Evolutionary conservation across 2,888 invertebrate genomes (phyloP), one percentile per base, ranked within the genome.

Genomic region (Actias luna): DNA sequence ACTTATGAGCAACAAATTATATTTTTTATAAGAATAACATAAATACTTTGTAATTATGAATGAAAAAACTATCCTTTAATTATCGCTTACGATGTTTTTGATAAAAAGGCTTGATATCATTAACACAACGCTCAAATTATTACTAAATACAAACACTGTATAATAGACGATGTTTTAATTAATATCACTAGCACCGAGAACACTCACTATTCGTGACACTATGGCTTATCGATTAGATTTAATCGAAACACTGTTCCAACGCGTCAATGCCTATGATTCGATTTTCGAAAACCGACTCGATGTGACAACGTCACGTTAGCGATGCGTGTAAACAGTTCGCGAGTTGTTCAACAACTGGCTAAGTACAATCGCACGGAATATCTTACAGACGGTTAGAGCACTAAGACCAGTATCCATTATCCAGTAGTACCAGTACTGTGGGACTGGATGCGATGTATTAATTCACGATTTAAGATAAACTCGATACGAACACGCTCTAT

Each of bases 241-340:
- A 74, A 78, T 77, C 74, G 75, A 76, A 74, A 70, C 68, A 52
- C 50, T 58, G 31, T 46, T 18, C 60, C 63, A 66, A 66, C 73
- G 66, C 73, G 67, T 65, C 67, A 71, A 67, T 69, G 71, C 52
- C 57, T 36, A 55, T 27, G 68, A 62, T 73, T 68, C 69, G 67
- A 68, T 74, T 73, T 73, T 73, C 67, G 69, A 72, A 77, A 75
- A 73, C 71, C 63, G 66, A 66, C 62, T 67, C 60, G 67, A 60
- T 63, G 67, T 65, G 68, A 65, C 64, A 63, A 75, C 66, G 74
- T 71, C 69, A 67, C 69, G 71, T 68, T 73, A 78, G 73, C 78
- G 76, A 79, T 69, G 79, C 89, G 90, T 90, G 89, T 80, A 80
- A 77, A 66, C 88, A 69, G 77, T 70, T 67, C 87, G 84, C 84